Evolutionary conservation across 2,888 invertebrate genomes (phyloP), one percentile per base, ranked within the genome.

Genomic region (Osedax frankpressi): DNA sequence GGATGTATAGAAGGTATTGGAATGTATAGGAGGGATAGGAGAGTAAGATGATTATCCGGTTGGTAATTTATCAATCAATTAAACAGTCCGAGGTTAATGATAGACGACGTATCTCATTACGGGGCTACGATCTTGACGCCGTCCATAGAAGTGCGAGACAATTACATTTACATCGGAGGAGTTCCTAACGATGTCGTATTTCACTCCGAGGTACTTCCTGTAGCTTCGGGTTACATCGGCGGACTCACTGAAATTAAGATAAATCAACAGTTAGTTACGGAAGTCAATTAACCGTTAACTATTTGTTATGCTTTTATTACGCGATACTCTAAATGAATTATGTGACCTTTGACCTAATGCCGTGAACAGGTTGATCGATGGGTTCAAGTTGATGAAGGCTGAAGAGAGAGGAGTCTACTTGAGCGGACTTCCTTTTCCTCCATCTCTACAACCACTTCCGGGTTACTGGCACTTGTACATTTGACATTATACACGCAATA

Each of bases 21-120:
- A n/a, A n/a, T n/a, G n/a, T n/a, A n/a, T n/a, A n/a, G n/a, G n/a
- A n/a, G n/a, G n/a, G n/a, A n/a, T n/a, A n/a, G n/a, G n/a, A n/a
- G n/a, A n/a, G n/a, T n/a, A n/a, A n/a, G n/a, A n/a, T n/a, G n/a
- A n/a, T n/a, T n/a, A n/a, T 70, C 79, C 1, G 74, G 78, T 74
- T 75, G 78, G 71, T 30, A 70, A n/a, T 75, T 67, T 72, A 60
- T 28, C 11, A 77, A 78, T 75, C 78, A 75, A 77, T 78, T 30
- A 44, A 44, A 6, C 69, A 78, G 78, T 73, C 78, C 78, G 6
- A 72, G 76, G 3, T 44, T 78, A 71, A 74, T 59, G 11, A 74
- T 78, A 25, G 76, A 78, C 70, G 75, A 74, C 1, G 74, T 73
- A 70, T 74, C 75, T 11, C 75, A 76, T 68, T 72, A 75, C 1